Evolutionary conservation across 2,797 vertebrate species (phyloP), one percentile per base, ranked within the genome.

Genomic region (Phalloptychus januarius): DNA sequence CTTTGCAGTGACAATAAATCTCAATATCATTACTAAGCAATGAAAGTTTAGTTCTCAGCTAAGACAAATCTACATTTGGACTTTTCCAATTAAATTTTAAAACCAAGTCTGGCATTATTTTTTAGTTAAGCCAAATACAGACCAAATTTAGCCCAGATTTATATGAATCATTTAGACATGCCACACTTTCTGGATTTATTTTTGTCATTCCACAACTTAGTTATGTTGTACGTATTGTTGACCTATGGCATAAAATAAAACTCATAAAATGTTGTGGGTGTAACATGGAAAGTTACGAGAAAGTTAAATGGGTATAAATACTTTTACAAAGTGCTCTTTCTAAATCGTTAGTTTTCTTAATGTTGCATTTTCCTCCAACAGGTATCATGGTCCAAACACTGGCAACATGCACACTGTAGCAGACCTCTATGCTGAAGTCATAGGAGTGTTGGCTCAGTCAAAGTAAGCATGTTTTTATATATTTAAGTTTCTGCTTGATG

Each of bases 351-450:
- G 4, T 78, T 5, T 58, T 42, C 25, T 71, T 36, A 84, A 5
- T 70, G 23, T 48, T 20, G 1, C 48, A 5, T 76, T 74, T 38
- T 75, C 44, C 78, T 67, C 40, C 16, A 42, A 28, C 91, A 99
- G 98, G 90, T 99, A 99, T 93, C 97, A 98, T 79, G 98, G 98
- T 94, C 98, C 98, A 73, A 99, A 99, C 96, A 99, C 98, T 95
- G 97, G 97, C 93, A 99, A 99, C 93, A 99, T 99, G 97, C 98
- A 99, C 93, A 98, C 98, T 86, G 98, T 99, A 90, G 98, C 98
- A n/a, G 98, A 99, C 93, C 96, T 99, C 40, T 99, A 99, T 83
- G 98, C 98, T 71, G 98, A 99, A 95, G 97, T 99, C 87, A 96
- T 98, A 77, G 98, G 98, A 36, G 97, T 99, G 65, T 91, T 99